These are phyloP conservation scores for Aviceda subcristata DNA, from an alignment of 2,113 vertebrate species.

Conservation along the genomic window DNA sequence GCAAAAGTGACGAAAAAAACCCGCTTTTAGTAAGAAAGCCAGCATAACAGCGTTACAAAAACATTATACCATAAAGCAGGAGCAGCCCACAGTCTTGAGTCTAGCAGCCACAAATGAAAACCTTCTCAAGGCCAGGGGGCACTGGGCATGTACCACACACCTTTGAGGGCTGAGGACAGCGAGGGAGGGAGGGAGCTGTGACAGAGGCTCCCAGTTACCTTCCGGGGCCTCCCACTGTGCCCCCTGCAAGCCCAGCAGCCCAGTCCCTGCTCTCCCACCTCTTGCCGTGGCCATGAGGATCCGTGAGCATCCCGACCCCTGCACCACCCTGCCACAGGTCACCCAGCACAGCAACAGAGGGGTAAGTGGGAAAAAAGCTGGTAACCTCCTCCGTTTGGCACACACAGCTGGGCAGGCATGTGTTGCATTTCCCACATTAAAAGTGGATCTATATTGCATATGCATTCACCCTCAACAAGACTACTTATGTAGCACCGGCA, in stretches of 20 bases:
- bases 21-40: neutral
- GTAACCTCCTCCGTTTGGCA: neutral
- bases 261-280: neutral
- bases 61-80: neutral
- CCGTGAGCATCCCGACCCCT: accelerated
- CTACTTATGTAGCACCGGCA: neutral
- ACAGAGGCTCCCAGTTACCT: neutral
- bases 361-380: neutral
- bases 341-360: neutral
- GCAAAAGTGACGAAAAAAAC: neutral
- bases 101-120: neutral
- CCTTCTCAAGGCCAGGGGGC: neutral
- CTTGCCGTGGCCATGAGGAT: neutral
- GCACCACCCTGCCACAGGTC: neutral
- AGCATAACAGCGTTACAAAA: neutral
- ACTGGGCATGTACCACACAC: neutral
- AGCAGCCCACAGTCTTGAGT: neutral
- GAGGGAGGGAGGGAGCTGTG: neutral
- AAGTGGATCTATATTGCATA: neutral
- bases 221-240: accelerated
- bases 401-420: neutral
- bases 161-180: accelerated
- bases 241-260: neutral
- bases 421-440: neutral
- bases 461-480: neutral